These are phyloP conservation scores for Erebia ligea DNA, from an alignment of 2,888 invertebrate genomes.

Conservation along the genomic window DNA sequence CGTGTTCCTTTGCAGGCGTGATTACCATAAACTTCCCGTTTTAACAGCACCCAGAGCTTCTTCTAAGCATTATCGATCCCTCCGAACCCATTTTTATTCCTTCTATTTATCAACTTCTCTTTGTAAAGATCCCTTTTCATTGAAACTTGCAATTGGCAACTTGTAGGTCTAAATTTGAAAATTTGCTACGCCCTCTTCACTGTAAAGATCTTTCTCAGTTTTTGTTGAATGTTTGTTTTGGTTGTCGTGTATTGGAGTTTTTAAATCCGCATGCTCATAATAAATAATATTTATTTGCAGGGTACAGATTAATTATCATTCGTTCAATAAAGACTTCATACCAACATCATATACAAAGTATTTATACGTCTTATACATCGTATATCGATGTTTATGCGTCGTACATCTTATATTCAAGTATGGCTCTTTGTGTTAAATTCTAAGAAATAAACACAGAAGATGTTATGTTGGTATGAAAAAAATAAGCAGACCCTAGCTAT, in stretches of 20 bases:
- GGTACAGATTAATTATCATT: too few species aligned
- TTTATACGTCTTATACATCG: too few species aligned
- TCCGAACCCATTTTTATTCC: constrained; percentile 64
- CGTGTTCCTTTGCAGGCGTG: constrained; percentile 69
- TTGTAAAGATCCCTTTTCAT: constrained; percentile 71
- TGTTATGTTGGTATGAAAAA: neutral
- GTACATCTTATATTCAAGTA: neutral
- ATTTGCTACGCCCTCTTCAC: constrained; percentile 56
- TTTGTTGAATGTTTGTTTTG: neutral
- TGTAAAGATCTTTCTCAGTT: neutral
- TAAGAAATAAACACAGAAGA: neutral
- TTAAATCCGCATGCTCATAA: neutral
- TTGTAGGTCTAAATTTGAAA: constrained; percentile 61
- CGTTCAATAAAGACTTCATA: too few species aligned
- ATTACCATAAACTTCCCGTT: constrained; percentile 82
- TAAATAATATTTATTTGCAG: too few species aligned
- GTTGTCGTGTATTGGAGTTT: neutral
- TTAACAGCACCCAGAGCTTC: constrained; percentile 71
- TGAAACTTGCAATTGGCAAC: constrained; percentile 75
- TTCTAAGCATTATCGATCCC: constrained; percentile 77
- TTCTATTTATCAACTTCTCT: constrained; percentile 65
- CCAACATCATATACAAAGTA: too few species aligned
- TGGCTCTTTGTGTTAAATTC: neutral
- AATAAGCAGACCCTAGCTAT: neutral
- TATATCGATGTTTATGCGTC: neutral